These are phyloP conservation scores for Tethya wilhelma DNA, from an alignment of 37 sponge, comb jelly and placozoan genomes.

Conservation along the genomic window DNA sequence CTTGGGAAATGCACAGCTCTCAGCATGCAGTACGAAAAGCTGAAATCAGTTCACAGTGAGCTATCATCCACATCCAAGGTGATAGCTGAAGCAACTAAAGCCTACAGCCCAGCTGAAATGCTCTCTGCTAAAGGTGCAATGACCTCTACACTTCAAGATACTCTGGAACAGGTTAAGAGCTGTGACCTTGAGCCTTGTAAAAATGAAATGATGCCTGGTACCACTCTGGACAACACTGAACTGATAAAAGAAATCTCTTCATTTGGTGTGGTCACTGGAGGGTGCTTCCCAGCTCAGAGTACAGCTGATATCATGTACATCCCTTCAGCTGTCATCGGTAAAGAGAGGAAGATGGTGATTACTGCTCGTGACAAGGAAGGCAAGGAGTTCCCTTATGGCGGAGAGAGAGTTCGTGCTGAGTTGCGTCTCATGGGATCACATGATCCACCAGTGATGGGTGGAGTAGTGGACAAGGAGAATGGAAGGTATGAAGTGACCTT, in stretches of 20 bases:
- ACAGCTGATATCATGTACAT: conserved; percentile 2
- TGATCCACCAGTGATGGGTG: neutral
- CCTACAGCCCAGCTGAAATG: conserved; percentile 31
- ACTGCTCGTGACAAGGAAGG: conserved; percentile 18
- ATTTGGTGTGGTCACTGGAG: conserved; percentile 14
- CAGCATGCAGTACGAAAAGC: conserved; percentile 16
- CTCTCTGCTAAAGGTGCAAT: conserved; percentile 30
- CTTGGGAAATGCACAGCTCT: conserved; percentile 25
- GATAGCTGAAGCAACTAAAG: neutral
- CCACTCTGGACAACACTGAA: neutral
- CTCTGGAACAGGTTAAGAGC: conserved; percentile 20
- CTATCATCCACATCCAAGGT: neutral
- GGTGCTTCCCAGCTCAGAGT: conserved; percentile 1
- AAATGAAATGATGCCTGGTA: conserved; percentile 13
- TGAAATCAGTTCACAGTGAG: conserved; percentile 11
- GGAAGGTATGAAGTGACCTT: conserved; percentile 33
- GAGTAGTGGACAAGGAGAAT: conserved; percentile 19
- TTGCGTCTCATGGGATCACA: conserved; percentile 10
- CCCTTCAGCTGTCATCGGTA: conserved; percentile 5
- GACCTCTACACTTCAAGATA: conserved; percentile 2
- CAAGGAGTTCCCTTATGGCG: conserved; percentile 22
- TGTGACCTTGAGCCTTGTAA: neutral
- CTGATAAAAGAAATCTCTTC: neutral
- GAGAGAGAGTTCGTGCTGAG: conserved; percentile 12
- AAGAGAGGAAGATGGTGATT: conserved; percentile 12